phyloP scores from a whole-genome alignment of 2,797 vertebrate species.

The Acridotheres tristis region DNA sequence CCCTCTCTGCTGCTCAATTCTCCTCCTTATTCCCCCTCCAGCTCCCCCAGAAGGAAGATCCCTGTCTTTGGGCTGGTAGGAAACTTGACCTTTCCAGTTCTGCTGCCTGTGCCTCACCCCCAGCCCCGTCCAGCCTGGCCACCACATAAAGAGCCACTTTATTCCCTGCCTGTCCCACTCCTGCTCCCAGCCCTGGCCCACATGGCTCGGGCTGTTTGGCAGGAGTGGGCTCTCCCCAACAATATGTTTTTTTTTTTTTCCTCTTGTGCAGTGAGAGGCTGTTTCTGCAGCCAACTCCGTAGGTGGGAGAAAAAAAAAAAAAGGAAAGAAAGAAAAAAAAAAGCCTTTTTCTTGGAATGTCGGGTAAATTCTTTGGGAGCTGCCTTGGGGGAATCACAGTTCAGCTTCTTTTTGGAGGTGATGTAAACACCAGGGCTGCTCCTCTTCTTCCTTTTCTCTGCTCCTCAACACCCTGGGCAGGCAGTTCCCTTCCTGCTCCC shows the following conservation, averaged over 20 bases:
- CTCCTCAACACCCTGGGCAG: background rate
- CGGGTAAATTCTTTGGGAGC: background rate
- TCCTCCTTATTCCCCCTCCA: background rate
- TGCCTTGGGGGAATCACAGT: background rate
- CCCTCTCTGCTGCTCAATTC: background rate
- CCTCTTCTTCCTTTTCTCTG: background rate
- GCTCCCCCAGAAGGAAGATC: background rate
- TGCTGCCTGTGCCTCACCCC: conserved; percentile 20
- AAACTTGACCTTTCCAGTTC: conserved; percentile 58
- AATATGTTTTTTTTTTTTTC: conserved; percentile 2
- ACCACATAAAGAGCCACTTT: conserved; percentile 61
- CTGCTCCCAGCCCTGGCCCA: background rate
- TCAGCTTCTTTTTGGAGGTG: background rate
- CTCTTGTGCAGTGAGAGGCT: background rate
- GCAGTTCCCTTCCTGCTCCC: background rate
- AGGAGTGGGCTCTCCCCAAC: background rate
- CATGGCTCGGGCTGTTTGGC: background rate
- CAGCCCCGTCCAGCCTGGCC: background rate
- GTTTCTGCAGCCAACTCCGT: conserved; percentile 24
- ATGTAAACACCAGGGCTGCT: background rate
- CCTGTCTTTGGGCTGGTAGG: background rate
- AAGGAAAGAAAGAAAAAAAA: accelerated
- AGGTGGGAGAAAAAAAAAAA: background rate
- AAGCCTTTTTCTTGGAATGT: background rate
- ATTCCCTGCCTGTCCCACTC: conserved; percentile 3